phyloP scores from a whole-genome alignment of 1,140 invertebrate species.

The Helicoverpa armigera region DNA sequence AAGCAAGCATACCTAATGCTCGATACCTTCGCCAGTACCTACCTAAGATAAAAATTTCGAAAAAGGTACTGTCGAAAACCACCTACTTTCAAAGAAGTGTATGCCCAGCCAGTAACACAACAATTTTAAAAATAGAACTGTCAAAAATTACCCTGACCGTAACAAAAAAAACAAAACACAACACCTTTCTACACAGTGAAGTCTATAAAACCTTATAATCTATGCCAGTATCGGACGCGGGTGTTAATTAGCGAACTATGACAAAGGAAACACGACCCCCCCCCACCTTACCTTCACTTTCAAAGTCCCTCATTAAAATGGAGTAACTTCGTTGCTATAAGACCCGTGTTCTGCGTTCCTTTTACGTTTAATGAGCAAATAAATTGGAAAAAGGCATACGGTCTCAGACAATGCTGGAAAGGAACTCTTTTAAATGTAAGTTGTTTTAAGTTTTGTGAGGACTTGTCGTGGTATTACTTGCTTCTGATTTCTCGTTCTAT shows the following conservation, averaged over 20 bases:
- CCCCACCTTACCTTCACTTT: slow-evolving; percentile 52
- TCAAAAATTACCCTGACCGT: not conserved
- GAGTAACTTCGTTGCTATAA: slow-evolving; percentile 51
- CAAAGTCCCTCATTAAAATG: slow-evolving; percentile 59
- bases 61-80: too few species aligned
- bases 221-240: slow-evolving; percentile 50
- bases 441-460: not conserved
- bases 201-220: slow-evolving; percentile 36
- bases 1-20: too few species aligned
- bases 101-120: too few species aligned
- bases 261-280: slow-evolving; percentile 62
- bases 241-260: slow-evolving; percentile 64
- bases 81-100: too few species aligned
- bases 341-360: slow-evolving; percentile 43
- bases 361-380: slow-evolving; percentile 55
- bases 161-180: not conserved
- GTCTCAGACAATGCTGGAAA: slow-evolving; percentile 10
- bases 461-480: not conserved
- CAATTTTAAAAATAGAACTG: too few species aligned
- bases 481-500: too few species aligned
- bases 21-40: too few species aligned
- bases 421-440: not conserved
- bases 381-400: slow-evolving; percentile 49
- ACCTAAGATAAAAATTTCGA: too few species aligned
- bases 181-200: not conserved